Conservation (phyloP, 2,797 vertebrate genomes). For the Microhierax caerulescens region DNA sequence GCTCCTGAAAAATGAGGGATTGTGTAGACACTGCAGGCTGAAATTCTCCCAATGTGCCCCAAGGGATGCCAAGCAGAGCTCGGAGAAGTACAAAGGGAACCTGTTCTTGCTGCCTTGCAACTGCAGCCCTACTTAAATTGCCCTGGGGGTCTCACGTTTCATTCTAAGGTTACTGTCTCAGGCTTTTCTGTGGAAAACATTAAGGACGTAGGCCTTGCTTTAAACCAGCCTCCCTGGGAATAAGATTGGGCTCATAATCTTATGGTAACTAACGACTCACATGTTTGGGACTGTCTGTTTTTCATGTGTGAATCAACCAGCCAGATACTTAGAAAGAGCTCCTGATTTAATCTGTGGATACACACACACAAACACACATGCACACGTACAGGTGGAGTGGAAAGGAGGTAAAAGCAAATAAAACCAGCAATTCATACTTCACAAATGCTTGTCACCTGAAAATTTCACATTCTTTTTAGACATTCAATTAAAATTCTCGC, state of each 20-base stretch:
- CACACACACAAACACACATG: background rate
- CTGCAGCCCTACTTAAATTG: conserved; percentile 26
- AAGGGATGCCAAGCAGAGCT: conserved; percentile 58
- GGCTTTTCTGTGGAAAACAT: conserved; percentile 59
- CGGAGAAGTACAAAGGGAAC: conserved; percentile 61
- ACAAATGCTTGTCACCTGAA: background rate
- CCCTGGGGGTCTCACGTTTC: conserved; percentile 44
- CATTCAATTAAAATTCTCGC: background rate
- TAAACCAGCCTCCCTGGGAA: conserved; percentile 19
- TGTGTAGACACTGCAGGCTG: conserved; percentile 41
- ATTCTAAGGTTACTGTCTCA: conserved; percentile 57
- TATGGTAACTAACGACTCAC: background rate
- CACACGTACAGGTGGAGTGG: background rate
- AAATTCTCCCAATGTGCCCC: conserved; percentile 52
- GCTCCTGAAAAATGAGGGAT: conserved; percentile 52
- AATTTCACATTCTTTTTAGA: background rate
- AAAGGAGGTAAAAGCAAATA: background rate
- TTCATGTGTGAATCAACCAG: background rate
- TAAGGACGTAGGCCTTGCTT: conserved; percentile 27
- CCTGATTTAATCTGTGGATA: background rate
- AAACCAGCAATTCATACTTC: background rate
- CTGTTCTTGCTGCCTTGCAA: conserved; percentile 64
- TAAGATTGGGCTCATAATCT: conserved; percentile 9
- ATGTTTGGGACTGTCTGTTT: conserved; percentile 10
- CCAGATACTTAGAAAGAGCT: background rate